Evolutionary conservation across 1,140 invertebrate species (phyloP).

Genomic region (Harlomillsia oculata): DNA sequence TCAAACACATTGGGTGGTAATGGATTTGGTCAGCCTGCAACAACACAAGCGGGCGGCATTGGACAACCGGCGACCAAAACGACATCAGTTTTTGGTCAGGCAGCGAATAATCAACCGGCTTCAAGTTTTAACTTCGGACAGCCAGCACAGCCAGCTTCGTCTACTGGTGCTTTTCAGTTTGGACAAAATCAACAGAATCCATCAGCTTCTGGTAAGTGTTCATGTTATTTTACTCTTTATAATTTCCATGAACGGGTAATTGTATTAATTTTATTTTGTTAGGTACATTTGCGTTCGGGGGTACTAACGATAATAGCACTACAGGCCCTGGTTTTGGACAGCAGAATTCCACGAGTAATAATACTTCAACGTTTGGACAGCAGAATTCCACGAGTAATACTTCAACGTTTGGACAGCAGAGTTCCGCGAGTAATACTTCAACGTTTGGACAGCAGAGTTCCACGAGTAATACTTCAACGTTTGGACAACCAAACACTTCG

Average conservation of each 20-base stretch:
- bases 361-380: too few species aligned
- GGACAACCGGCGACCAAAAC: background rate
- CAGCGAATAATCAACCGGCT: background rate
- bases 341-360: too few species aligned
- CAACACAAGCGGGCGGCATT: too few species aligned
- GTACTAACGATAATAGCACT: too few species aligned
- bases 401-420: background rate
- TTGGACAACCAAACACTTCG: background rate
- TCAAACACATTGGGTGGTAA: too few species aligned
- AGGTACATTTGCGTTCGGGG: too few species aligned
- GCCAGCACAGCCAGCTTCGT: background rate
- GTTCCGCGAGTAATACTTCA: background rate
- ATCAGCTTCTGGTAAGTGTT: background rate
- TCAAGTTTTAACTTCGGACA: background rate
- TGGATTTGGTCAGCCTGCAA: too few species aligned
- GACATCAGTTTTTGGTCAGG: background rate
- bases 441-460: background rate
- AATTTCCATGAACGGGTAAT: too few species aligned
- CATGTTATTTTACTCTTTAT: too few species aligned
- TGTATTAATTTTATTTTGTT: too few species aligned
- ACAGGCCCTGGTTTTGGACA: too few species aligned
- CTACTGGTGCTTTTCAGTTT: slow-evolving; percentile 14
- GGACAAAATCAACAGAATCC: background rate
- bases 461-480: background rate
- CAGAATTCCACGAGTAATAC: too few species aligned